Conservation (phyloP, 2,888 invertebrate genomes). For the Carpatolechia fugitivella region DNA sequence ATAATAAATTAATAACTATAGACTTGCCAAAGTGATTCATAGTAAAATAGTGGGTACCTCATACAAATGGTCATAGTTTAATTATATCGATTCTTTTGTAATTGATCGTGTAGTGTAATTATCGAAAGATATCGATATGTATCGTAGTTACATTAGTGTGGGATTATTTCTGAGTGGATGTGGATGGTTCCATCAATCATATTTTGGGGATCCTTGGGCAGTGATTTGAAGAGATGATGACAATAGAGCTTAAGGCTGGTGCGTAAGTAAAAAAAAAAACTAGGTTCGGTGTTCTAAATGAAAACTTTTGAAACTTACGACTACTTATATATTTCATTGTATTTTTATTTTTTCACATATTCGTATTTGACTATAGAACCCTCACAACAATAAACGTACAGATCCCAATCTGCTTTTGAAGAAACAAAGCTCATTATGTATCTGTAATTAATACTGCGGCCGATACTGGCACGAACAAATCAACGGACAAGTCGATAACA, state of each 20-base stretch:
- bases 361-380: conserved; percentile 28
- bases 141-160: conserved; percentile 23
- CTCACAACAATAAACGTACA: conserved; percentile 33
- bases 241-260: not conserved
- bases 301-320: too few relatives aligned
- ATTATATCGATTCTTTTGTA: conserved; percentile 14
- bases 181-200: conserved; percentile 56
- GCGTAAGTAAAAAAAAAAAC: not conserved
- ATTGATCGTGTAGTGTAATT: conserved; percentile 27
- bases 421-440: conserved; percentile 63
- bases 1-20: not conserved
- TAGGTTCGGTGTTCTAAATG: too few relatives aligned
- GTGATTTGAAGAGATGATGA: conserved; percentile 10
- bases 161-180: conserved; percentile 25
- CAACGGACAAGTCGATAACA: conserved; percentile 59
- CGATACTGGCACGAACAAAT: conserved; percentile 64
- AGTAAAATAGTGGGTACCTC: not conserved
- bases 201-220: conserved; percentile 37
- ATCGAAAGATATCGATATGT: conserved; percentile 27
- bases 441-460: conserved; percentile 68
- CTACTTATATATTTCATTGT: too few relatives aligned
- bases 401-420: conserved; percentile 46
- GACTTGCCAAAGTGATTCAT: not conserved
- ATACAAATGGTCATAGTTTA: not conserved
- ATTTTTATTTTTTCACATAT: too few relatives aligned